Conservation (phyloP, 2,888 invertebrate species). For the Apamea epomidion region DNA sequence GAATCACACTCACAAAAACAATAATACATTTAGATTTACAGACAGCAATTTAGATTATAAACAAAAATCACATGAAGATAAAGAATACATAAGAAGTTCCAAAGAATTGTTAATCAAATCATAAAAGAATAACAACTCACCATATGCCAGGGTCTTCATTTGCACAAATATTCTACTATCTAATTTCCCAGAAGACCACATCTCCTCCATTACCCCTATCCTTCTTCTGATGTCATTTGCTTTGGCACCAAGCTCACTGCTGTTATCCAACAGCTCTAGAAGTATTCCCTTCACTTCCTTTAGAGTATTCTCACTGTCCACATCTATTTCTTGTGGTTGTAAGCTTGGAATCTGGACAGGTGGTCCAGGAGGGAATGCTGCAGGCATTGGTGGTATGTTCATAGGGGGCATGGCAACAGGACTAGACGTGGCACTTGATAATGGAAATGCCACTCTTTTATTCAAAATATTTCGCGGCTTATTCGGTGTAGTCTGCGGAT, state of each 20-base stretch:
- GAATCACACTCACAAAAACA: conserved; percentile 29
- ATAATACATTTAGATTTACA: not conserved
- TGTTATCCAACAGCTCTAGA: conserved; percentile 77
- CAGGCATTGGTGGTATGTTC: conserved; percentile 79
- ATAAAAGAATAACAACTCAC: conserved; percentile 74
- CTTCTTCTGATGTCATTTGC: conserved; percentile 89
- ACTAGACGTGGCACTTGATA: conserved; percentile 75
- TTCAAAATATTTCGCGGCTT: conserved; percentile 87
- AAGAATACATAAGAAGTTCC: not conserved
- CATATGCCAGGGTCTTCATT: conserved; percentile 89
- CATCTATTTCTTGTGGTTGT: conserved; percentile 63
- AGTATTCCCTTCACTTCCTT: conserved; percentile 81
- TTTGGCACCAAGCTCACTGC: conserved; percentile 84
- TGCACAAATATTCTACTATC: conserved; percentile 84
- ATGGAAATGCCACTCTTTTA: conserved; percentile 89
- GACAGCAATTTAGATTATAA: not conserved
- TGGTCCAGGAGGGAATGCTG: conserved; percentile 65
- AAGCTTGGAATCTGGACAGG: conserved; percentile 54
- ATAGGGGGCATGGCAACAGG: conserved; percentile 66
- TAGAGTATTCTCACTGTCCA: conserved; percentile 79
- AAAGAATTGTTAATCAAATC: not conserved
- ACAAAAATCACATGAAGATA: not conserved
- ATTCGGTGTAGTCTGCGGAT: conserved; percentile 81
- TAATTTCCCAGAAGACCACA: conserved; percentile 91
- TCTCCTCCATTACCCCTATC: conserved; percentile 89